phyloP scores from a whole-genome alignment of 2,888 invertebrate genomes.

The Lamproptera curius region DNA sequence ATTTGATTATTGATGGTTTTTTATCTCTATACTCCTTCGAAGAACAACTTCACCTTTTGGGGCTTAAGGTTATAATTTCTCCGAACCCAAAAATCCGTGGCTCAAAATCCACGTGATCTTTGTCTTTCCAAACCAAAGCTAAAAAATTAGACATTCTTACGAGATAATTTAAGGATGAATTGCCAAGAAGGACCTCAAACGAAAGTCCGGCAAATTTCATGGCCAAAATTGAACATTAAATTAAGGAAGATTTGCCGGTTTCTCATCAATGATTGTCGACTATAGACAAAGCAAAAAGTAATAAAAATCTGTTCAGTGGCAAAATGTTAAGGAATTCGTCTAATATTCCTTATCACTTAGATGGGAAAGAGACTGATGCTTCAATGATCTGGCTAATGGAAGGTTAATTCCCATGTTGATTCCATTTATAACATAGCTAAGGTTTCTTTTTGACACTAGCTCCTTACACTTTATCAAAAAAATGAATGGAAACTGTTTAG shows the following conservation, averaged over 20 bases:
- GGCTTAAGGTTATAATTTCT: conserved; percentile 33
- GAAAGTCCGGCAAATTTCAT: conserved; percentile 12
- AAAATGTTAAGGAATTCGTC: too few relatives aligned
- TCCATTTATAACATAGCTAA: too few relatives aligned
- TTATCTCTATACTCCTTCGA: conserved; percentile 34
- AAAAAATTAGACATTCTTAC: conserved; percentile 17
- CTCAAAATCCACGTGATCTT: conserved; percentile 21
- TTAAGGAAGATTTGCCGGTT: conserved; percentile 14
- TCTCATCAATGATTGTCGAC: conserved; percentile 14
- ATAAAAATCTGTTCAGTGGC: too few relatives aligned
- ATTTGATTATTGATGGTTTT: conserved; percentile 39
- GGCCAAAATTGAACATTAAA: conserved; percentile 16
- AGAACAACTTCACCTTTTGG: conserved; percentile 36
- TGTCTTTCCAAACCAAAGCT: conserved; percentile 14
- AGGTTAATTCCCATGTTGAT: too few relatives aligned
- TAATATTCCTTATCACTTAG: too few relatives aligned
- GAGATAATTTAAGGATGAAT: conserved; percentile 17
- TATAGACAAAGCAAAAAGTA: conserved; percentile 4
- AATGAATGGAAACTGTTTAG: too few relatives aligned
- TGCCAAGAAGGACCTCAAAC: conserved; percentile 16
- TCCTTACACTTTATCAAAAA: too few relatives aligned
- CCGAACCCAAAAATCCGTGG: conserved; percentile 25
- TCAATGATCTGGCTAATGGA: too few relatives aligned
- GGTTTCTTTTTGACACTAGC: too few relatives aligned
- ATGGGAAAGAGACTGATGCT: too few relatives aligned